A percentile compares a stretch with the other conserved stretches of the same genome.
Evolutionary conservation across 2,797 vertebrate genomes (phyloP).

Genomic region (Scolopax rusticola): DNA sequence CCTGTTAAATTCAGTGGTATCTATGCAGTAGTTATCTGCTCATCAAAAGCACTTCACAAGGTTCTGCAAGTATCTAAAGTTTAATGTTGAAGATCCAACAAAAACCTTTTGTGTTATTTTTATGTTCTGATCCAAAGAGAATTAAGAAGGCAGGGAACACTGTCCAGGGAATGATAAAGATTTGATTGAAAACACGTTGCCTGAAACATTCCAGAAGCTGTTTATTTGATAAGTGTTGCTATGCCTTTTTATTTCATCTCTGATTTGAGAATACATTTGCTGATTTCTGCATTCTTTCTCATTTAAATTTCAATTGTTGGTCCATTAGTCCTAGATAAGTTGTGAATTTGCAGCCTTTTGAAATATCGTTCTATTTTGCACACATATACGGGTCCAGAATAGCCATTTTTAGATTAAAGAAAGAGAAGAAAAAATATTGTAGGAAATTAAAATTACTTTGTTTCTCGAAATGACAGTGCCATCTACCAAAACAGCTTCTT

Average conservation of each 20-base stretch:
- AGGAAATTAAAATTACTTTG: neutral
- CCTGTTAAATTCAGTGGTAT: neutral
- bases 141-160: neutral
- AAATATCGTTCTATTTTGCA: constrained; percentile 18
- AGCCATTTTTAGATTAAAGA: neutral
- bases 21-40: neutral
- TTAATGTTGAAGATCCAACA: neutral
- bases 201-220: constrained; percentile 12
- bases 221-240: constrained; percentile 10
- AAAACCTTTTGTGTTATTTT: neutral
- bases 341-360: constrained; percentile 13
- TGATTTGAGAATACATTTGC: constrained; percentile 6
- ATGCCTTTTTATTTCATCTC: constrained; percentile 10
- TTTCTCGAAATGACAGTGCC: neutral
- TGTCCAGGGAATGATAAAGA: neutral
- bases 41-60: neutral
- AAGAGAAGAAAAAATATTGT: neutral
- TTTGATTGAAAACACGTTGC: neutral
- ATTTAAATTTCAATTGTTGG: constrained; percentile 41
- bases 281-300: neutral
- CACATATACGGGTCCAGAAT: neutral
- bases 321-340: neutral
- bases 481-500: neutral
- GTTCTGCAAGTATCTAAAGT: neutral
- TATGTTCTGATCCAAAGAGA: constrained; percentile 6